Percentiles rank a stretch among this genome's conserved stretches.
Conservation (phyloP, 2,113 vertebrate species). For the Spea multiplicata region DNA sequence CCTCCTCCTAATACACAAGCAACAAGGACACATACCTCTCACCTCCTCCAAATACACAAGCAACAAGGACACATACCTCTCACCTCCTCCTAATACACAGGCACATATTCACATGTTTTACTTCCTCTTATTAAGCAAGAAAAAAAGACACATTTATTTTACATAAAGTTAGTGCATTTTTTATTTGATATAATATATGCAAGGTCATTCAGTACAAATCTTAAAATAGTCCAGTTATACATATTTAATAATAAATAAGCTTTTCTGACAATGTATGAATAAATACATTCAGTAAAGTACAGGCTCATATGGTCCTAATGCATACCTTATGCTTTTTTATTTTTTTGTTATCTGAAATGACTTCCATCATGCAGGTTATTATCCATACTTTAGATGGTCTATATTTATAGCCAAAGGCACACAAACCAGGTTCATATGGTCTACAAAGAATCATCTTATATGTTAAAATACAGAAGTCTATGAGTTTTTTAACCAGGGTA, state of each 20-base stretch:
- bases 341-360: background rate
- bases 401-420: background rate
- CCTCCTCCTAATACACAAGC: too few species aligned
- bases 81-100: background rate
- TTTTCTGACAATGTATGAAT: background rate
- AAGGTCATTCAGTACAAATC: slow-evolving; percentile 9
- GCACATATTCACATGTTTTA: background rate
- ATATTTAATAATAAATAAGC: background rate
- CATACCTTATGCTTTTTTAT: background rate
- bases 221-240: background rate
- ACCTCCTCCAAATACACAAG: background rate
- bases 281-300: slow-evolving; percentile 2
- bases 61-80: background rate
- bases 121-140: background rate
- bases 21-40: background rate
- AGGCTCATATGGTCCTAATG: background rate
- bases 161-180: background rate
- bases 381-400: background rate
- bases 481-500: too few species aligned
- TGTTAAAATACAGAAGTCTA: too few species aligned
- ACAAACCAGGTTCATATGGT: background rate
- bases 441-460: background rate
- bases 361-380: background rate
- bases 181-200: background rate
- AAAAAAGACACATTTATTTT: background rate